A percentile compares a stretch with the other conserved stretches of the same genome.
Evolutionary conservation across 1,140 invertebrate species (phyloP).

Genomic region (Dolichoris vasculosae): DNA sequence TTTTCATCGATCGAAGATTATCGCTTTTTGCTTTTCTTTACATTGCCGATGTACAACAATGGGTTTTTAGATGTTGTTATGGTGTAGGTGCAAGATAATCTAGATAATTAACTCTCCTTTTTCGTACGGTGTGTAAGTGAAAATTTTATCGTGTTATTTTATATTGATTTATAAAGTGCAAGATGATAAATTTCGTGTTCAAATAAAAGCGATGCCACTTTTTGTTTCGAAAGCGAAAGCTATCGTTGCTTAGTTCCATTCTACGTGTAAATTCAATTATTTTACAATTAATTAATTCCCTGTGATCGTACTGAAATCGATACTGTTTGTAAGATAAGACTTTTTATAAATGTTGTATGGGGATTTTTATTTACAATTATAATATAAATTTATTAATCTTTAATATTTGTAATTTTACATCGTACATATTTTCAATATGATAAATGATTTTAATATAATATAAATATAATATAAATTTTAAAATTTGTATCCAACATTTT

Average conservation of each 20-base stretch:
- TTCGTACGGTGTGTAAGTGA: not conserved
- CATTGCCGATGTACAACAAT: not conserved
- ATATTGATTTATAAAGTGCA: not conserved
- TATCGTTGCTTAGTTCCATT: not conserved
- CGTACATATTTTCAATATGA: too few relatives aligned
- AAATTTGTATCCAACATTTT: too few relatives aligned
- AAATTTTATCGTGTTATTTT: not conserved
- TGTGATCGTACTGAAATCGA: too few relatives aligned
- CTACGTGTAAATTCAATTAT: not conserved
- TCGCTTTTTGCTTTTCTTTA: not conserved
- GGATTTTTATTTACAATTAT: too few relatives aligned
- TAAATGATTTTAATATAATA: too few relatives aligned
- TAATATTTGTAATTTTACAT: too few relatives aligned
- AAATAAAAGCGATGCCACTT: not conserved
- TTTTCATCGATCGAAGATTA: not conserved
- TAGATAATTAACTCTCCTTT: not conserved
- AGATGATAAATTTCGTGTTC: not conserved
- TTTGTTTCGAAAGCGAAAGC: not conserved
- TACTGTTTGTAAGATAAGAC: too few relatives aligned
- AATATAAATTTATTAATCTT: too few relatives aligned
- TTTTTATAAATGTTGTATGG: too few relatives aligned
- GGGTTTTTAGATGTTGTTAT: not conserved
- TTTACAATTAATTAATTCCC: too few relatives aligned
- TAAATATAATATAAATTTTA: too few relatives aligned
- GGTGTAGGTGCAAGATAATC: not conserved